A percentile compares a stretch with the other conserved stretches of the same genome.
phyloP scores from a whole-genome alignment of 35 echinoderm and acorn worm genomes.

The Apostichopus californicus region DNA sequence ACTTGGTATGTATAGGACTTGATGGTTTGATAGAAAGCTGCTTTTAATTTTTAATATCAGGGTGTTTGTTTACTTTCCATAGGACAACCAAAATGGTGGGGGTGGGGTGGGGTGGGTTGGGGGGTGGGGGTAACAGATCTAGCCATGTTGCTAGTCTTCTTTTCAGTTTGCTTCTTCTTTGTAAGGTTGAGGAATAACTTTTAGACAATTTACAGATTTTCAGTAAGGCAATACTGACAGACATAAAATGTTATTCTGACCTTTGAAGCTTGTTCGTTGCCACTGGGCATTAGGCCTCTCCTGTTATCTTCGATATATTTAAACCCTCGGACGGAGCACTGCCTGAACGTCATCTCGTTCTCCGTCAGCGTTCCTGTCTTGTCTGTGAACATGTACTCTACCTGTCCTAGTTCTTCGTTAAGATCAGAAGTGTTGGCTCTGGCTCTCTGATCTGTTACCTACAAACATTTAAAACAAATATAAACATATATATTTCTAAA shows the following conservation, averaged over 20 bases:
- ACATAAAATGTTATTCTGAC: neutral
- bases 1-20: too few species aligned
- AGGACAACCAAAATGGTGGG: too few species aligned
- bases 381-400: conserved; percentile 98
- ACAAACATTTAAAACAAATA: neutral
- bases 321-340: conserved; percentile 83
- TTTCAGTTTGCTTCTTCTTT: too few species aligned
- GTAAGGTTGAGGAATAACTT: too few species aligned
- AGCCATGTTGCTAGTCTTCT: too few species aligned
- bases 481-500: neutral
- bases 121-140: too few species aligned
- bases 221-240: neutral
- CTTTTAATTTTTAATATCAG: too few species aligned
- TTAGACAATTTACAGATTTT: too few species aligned
- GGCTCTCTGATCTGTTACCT: conserved; percentile 79
- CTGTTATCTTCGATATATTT: conserved; percentile 77
- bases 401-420: conserved; percentile 95
- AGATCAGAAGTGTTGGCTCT: conserved; percentile 98
- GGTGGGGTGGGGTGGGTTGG: too few species aligned
- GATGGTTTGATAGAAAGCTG: too few species aligned
- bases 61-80: too few species aligned
- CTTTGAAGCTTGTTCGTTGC: neutral
- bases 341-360: conserved; percentile 98
- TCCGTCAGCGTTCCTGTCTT: conserved; percentile 98
- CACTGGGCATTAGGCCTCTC: neutral